Percentiles rank a stretch among this genome's conserved stretches.
These are phyloP conservation scores for Bubo scandiacus DNA, from an alignment of 2,113 vertebrate genomes.

Conservation along the genomic window DNA sequence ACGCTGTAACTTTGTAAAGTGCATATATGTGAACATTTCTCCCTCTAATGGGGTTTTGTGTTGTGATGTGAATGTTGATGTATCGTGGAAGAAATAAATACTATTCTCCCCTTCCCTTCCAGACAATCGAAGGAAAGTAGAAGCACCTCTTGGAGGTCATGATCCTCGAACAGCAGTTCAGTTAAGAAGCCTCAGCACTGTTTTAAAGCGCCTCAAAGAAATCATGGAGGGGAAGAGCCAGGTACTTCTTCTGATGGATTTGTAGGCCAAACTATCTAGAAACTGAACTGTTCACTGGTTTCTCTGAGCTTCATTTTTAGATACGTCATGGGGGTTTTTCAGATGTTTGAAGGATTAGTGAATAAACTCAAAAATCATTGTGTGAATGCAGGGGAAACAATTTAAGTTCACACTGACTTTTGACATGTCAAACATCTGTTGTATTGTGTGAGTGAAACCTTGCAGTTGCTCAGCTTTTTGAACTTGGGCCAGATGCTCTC, in stretches of 20 bases:
- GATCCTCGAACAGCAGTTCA: conserved; percentile 98
- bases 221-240: conserved; percentile 99
- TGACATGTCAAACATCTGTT: not conserved
- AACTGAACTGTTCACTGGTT: not conserved
- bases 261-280: not conserved
- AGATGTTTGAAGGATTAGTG: not conserved
- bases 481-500: not conserved
- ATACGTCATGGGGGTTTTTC: not conserved
- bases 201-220: conserved; percentile 95
- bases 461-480: not conserved
- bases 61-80: not conserved
- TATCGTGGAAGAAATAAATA: not conserved
- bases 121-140: conserved; percentile 92
- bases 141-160: conserved; percentile 85
- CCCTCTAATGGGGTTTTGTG: not conserved
- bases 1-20: not conserved
- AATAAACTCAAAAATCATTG: not conserved
- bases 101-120: not conserved
- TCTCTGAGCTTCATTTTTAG: not conserved
- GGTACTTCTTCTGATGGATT: conserved; percentile 71
- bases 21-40: not conserved
- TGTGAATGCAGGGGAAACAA: not conserved
- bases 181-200: conserved; percentile 89
- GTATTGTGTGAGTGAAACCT: not conserved
- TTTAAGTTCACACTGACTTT: not conserved